Base-by-base conservation (phyloP, 2,888 invertebrate species). In the Idaea biselata region DNA sequence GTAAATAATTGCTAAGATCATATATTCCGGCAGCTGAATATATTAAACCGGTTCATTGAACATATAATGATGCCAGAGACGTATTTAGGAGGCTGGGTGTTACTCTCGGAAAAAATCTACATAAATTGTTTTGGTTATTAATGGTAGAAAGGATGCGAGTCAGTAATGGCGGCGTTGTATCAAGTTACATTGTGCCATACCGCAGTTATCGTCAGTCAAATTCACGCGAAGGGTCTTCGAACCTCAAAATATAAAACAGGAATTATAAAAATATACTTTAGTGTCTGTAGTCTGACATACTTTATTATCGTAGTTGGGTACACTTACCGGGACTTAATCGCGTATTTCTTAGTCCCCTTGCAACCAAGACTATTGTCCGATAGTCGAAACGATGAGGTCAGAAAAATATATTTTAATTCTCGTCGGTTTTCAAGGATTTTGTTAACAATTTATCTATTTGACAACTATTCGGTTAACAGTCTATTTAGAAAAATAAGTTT, bases 41-140 rank as follows among this genome's bases (percentile, higher is more conserved):
- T 44, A 44, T 44, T 44, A 44, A 44, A 44, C 44, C 44, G 44
- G 44, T 44, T 44, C 44, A 44, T 44, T 44, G 44, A 44, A 44
- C 44, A 44, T 14, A 44, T 44, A 44, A 44, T 44, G 44, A 3
- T 44, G 44, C 44, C 44, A 44, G 44, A 44, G 11, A 44, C 44
- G 44, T 44, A 44, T 44, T 44, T 14, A 44, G 14, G 44, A 44
- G 44, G 44, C 44, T 44, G 44, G 44, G 44, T 44, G 44, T 44
- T 44, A 11, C 44, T 44, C 44, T 44, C 14, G 44, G 44, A 44
- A 44, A 44, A 44, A 44, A 44, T 44, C 44, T 44, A 44, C 44
- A 44, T 44, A 44, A 44, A 44, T 44, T 44, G 44, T 44, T 33
- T 44, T 44, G 44, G 44, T 44, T 44, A 44, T 44, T 44, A 44